These are phyloP conservation scores for Atta colombica DNA, from an alignment of 1,140 invertebrate species.

Conservation along the genomic window DNA sequence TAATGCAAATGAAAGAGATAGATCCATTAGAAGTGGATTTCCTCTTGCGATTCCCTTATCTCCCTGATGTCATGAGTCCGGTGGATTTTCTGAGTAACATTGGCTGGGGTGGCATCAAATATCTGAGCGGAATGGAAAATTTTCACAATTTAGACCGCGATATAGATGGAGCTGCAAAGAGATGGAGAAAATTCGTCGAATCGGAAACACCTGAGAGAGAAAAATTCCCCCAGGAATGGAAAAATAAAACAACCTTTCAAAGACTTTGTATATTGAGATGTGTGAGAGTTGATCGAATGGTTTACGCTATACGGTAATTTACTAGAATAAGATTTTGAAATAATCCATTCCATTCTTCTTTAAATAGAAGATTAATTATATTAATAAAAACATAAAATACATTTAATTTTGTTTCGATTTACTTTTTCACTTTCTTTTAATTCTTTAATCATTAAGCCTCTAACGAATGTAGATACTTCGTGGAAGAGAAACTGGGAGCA, in stretches of 20 bases:
- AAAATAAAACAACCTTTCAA: slow-evolving; percentile 95
- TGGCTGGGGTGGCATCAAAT: slow-evolving; percentile 95
- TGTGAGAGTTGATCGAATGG: slow-evolving; percentile 96
- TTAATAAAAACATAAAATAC: neutral
- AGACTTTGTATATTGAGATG: slow-evolving; percentile 97
- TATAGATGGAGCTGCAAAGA: slow-evolving; percentile 95
- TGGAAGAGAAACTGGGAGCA: slow-evolving; percentile 94
- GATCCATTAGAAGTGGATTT: slow-evolving; percentile 94
- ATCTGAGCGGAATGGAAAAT: slow-evolving; percentile 92
- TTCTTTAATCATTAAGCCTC: neutral
- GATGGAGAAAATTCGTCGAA: slow-evolving; percentile 97
- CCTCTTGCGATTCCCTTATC: slow-evolving; percentile 92
- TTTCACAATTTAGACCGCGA: slow-evolving; percentile 96
- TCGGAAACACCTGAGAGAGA: slow-evolving; percentile 97
- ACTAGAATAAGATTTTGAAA: neutral
- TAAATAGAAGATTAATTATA: neutral
- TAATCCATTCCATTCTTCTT: slow-evolving; percentile 57
- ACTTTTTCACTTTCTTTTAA: neutral
- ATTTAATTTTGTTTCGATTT: neutral
- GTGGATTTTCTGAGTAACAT: slow-evolving; percentile 94
- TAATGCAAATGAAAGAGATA: slow-evolving; percentile 90
- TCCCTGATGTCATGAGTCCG: slow-evolving; percentile 90
- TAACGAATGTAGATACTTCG: slow-evolving; percentile 87
- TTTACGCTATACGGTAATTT: slow-evolving; percentile 88
- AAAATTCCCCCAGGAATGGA: slow-evolving; percentile 98